phyloP scores from a whole-genome alignment of 2,113 vertebrate genomes.

The Rhabdomys dilectus region DNA sequence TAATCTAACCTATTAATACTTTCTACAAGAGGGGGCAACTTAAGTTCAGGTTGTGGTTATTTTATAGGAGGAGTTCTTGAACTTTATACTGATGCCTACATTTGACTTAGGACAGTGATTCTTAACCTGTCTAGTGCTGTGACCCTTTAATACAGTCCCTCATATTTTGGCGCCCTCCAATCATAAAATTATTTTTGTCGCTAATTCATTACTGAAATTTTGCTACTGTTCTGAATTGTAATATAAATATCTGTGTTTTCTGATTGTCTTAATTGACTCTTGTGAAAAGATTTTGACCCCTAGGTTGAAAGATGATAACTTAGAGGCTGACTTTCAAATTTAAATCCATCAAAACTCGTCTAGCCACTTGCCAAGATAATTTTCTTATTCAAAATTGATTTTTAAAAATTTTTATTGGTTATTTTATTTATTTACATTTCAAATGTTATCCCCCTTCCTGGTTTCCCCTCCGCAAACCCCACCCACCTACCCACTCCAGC shows the following conservation, averaged over 20 bases:
- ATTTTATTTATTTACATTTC: too few species aligned
- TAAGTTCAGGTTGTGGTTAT: constrained; percentile 55
- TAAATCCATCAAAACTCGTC: constrained; percentile 63
- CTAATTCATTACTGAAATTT: neutral
- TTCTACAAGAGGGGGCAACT: constrained; percentile 60
- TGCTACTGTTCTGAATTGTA: neutral
- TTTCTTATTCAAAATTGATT: neutral
- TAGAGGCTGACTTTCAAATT: constrained; percentile 29
- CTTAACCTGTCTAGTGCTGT: neutral
- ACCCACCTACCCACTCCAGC: too few species aligned
- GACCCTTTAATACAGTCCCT: neutral
- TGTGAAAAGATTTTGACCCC: neutral
- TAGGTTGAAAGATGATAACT: neutral
- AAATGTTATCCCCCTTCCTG: too few species aligned
- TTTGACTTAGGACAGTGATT: constrained; percentile 39
- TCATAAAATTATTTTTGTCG: neutral
- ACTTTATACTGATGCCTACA: constrained; percentile 61
- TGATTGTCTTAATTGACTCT: neutral
- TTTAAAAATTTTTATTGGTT: neutral
- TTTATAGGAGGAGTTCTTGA: constrained; percentile 65
- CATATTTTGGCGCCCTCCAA: neutral
- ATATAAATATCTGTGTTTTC: neutral
- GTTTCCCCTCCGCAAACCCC: too few species aligned
- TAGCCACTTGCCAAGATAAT: constrained; percentile 39
- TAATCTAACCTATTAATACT: too few species aligned